Base-by-base conservation (phyloP, 1,140 invertebrate species). In the Megathymus violae region DNA sequence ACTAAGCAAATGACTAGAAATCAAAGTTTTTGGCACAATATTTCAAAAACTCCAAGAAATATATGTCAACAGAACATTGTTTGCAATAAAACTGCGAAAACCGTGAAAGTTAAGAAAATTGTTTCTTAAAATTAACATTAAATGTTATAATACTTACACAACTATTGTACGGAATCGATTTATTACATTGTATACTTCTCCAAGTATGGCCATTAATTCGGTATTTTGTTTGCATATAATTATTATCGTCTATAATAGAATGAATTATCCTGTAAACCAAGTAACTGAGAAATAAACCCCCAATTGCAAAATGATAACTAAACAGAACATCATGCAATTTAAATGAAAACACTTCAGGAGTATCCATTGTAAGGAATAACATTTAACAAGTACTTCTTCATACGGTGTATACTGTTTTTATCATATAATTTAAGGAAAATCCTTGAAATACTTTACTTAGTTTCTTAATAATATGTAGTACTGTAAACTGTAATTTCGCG, bases 121-220 rank as follows among this genome's bases (percentile, higher is more conserved):
- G n/a, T n/a, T n/a, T n/a, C n/a, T n/a, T n/a, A n/a, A n/a, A n/a
- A n/a, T n/a, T n/a, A n/a, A n/a, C n/a, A n/a, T n/a, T n/a, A n/a
- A n/a, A 56, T 14, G 2, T 14, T 13, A 15, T 22, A 19, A 5
- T 27, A 81, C 86, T 87, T 74, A 89, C 88, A 71, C 83, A 74
- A 74, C 85, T 91, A 69, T 85, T 91, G 47, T 87, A 91, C 1
- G 88, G 86, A 58, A 89, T 77, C 36, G 88, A 87, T 76, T 87
- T 91, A 69, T 91, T 87, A 69, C 86, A 91, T 60, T 88, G 81
- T 62, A 91, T 91, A 70, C 80, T 91, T 73, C 88, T 83, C 88
- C 88, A 91, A 50, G 80, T 83, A 68, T 91, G 88, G 10, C 86
- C 80, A 7, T 77, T 69, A 27, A 44, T 50, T 50, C 62, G 80